Base-by-base conservation (phyloP, 1,140 invertebrate species). In the Drosophila nannoptera region DNA sequence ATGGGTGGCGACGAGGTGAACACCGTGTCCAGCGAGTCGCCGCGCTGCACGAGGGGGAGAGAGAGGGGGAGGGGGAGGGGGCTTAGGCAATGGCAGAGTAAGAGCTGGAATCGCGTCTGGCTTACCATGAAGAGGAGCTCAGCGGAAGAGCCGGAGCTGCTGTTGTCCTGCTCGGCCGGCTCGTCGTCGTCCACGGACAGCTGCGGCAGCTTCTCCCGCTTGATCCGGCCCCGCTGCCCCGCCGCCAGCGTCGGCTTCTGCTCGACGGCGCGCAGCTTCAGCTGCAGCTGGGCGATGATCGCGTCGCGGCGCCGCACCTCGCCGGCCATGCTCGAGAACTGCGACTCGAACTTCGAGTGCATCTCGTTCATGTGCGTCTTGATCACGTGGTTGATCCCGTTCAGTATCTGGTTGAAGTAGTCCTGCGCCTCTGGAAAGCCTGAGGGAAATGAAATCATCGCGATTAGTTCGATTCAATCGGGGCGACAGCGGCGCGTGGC, bases 221-320 rank as follows among this genome's bases (percentile, higher is more conserved):
- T 86, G 45, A 66, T 48, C 2, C 77, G 74, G 4, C 81, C 3
- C 62, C 2, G 75, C 12, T 11, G 59, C 31, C 22, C 22, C 0
- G 62, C 4, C 5, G 50, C 29, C 7, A 65, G 16, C 12, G 74
- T 50, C 1, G 74, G 49, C 8, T 77, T 81, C 40, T 74, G 70
- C 59, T 88, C 87, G 32, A 88, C 72, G 43, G 69, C 74, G 6
- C 80, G 73, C 50, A 88, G 48, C 53, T 88, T 89, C 22, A 91
- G 90, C 86, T 95, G 94, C 8, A 97, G 90, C 81, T 95, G 93
- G 7, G 90, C 91, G 70, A 96, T 96, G 40, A 96, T 93, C 77
- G 94, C 93, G 87, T 96, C 95, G 6, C 95, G 91, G 62, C 93
- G 93, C 7, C 91, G 91, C 7, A 96, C 92, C 90, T 96, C 95